phyloP scores from a whole-genome alignment of 64 coral and sea anemone genomes.

The Pachyseris speciosa region DNA sequence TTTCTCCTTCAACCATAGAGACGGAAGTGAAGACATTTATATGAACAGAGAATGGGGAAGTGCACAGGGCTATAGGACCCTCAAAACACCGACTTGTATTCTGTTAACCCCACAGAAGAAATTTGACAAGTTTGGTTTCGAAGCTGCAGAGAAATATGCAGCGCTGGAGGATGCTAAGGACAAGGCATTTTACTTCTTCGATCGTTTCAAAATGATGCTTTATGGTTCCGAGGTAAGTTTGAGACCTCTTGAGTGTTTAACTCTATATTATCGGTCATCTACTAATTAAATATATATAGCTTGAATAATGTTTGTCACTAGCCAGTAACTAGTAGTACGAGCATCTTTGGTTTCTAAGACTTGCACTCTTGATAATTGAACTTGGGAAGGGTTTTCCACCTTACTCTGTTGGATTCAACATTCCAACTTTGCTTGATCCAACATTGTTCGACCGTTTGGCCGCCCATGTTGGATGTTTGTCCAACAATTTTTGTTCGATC shows the following conservation, averaged over 20 bases:
- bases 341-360: no score
- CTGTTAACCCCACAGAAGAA: not conserved
- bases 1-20: not conserved
- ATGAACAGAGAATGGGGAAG: conserved; percentile 33
- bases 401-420: no score
- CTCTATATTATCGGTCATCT: no score
- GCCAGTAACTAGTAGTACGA: no score
- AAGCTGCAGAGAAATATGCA: conserved; percentile 36
- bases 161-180: conserved; percentile 11
- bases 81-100: conserved; percentile 6
- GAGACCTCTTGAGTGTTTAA: not conserved
- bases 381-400: no score
- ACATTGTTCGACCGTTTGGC: no score
- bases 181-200: not conserved
- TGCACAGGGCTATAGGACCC: not conserved
- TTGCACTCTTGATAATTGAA: no score
- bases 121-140: not conserved
- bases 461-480: no score
- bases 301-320: no score
- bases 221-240: conserved; percentile 8
- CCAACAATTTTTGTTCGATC: no score
- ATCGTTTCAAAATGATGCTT: conserved; percentile 30
- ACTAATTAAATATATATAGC: no score
- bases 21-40: conserved; percentile 24
- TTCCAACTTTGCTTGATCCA: no score